These are phyloP conservation scores for Jaculus jaculus DNA, from an alignment of 2,113 vertebrate genomes.

Conservation along the genomic window DNA sequence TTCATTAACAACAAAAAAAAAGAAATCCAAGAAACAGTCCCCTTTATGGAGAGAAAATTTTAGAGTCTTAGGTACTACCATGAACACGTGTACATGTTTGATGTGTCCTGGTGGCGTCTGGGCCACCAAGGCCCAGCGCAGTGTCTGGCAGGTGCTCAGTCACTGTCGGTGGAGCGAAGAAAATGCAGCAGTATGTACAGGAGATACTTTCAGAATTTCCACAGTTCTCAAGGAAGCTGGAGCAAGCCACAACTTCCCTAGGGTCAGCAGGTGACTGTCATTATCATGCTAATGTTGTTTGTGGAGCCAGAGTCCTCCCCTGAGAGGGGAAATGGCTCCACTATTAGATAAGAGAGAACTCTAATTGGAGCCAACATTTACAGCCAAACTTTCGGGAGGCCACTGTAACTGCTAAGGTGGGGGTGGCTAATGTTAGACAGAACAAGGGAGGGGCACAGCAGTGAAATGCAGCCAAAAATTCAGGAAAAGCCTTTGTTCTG, in stretches of 20 bases:
- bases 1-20: not conserved
- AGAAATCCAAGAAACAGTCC: not conserved
- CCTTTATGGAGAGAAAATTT: not conserved
- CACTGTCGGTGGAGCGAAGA: constrained; percentile 51
- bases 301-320: constrained; percentile 5
- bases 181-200: constrained; percentile 45
- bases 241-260: constrained; percentile 25
- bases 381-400: constrained; percentile 48
- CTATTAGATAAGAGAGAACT: not conserved
- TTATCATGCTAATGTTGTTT: constrained; percentile 62
- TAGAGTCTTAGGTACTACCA: not conserved
- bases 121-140: not conserved
- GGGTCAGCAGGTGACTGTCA: constrained; percentile 55
- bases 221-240: constrained; percentile 50
- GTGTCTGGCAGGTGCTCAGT: constrained; percentile 30
- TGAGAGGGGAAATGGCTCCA: constrained; percentile 50
- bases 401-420: not conserved
- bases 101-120: not conserved
- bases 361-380: constrained; percentile 55
- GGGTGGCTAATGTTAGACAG: not conserved
- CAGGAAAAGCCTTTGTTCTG: constrained; percentile 41
- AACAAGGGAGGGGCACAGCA: not conserved
- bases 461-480: constrained; percentile 37
- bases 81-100: not conserved
- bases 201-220: constrained; percentile 47